Conservation (phyloP, 2,888 invertebrate genomes). For the Lasioglossum leucozonium region DNA sequence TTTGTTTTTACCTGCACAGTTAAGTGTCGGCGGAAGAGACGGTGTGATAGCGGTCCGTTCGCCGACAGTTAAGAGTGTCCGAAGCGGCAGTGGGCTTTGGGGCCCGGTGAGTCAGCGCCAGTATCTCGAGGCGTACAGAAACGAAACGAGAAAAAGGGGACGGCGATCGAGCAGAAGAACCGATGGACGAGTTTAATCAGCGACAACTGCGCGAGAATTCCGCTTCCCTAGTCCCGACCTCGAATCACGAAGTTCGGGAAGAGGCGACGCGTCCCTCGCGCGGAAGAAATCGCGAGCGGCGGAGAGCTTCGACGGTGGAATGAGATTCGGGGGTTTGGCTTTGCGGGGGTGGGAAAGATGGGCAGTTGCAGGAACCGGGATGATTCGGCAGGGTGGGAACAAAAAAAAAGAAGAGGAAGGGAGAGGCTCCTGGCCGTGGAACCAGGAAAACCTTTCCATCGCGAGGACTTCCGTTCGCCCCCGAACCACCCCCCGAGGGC, state of each 20-base stretch:
- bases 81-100: neutral
- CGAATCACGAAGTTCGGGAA: slow-evolving; percentile 29
- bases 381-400: neutral
- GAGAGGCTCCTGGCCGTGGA: slow-evolving; percentile 22
- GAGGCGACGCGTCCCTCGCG: slow-evolving; percentile 24
- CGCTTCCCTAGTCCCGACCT: slow-evolving; percentile 32
- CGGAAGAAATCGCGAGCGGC: slow-evolving; percentile 27
- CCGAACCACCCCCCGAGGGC: slow-evolving; percentile 23
- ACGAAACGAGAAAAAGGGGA: neutral
- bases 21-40: neutral
- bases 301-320: slow-evolving; percentile 11
- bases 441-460: slow-evolving; percentile 65
- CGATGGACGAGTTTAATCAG: slow-evolving; percentile 68
- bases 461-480: slow-evolving; percentile 51
- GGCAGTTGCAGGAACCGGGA: slow-evolving; percentile 28
- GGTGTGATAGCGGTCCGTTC: neutral
- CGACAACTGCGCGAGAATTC: slow-evolving; percentile 62
- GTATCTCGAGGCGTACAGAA: neutral
- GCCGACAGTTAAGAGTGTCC: neutral
- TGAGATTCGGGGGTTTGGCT: neutral
- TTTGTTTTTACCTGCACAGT: neutral
- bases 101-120: neutral
- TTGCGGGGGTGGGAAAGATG: slow-evolving; percentile 5
- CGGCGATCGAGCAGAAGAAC: slow-evolving; percentile 61
- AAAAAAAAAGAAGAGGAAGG: too few species aligned